phyloP scores from a whole-genome alignment of 2,113 vertebrate species.

The Cinclus mexicanus region DNA sequence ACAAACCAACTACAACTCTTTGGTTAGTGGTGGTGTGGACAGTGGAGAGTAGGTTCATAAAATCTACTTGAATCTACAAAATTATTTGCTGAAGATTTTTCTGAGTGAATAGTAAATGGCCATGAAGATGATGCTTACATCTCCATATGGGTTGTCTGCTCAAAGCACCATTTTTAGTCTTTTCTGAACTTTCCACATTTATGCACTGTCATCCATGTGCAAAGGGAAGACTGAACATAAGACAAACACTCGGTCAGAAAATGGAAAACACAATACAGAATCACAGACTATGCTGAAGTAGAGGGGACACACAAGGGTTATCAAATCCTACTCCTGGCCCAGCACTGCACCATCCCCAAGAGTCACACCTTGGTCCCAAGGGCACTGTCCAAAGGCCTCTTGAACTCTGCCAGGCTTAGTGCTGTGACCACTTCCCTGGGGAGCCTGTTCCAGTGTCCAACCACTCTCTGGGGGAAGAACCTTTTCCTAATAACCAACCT shows the following conservation, averaged over 20 bases:
- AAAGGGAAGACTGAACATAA: background rate
- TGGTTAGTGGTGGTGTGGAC: background rate
- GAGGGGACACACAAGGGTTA: background rate
- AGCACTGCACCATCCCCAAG: background rate
- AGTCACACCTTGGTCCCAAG: background rate
- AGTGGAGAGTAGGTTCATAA: background rate
- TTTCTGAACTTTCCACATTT: background rate
- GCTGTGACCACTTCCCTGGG: background rate
- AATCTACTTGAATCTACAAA: background rate
- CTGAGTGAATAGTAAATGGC: background rate
- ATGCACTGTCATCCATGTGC: background rate
- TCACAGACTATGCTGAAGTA: background rate
- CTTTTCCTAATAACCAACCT: background rate
- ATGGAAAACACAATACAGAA: background rate
- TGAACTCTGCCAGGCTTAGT: background rate
- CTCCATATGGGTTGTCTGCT: background rate
- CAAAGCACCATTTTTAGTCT: background rate
- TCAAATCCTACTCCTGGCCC: too few species aligned
- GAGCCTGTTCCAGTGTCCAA: background rate
- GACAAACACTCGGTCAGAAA: background rate
- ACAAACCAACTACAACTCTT: background rate
- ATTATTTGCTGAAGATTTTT: background rate
- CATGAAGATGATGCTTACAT: background rate
- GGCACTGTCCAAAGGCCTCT: background rate
- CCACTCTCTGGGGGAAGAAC: background rate